These are phyloP conservation scores for Mus caroli DNA, from an alignment of 2,797 vertebrate genomes.

Conservation along the genomic window DNA sequence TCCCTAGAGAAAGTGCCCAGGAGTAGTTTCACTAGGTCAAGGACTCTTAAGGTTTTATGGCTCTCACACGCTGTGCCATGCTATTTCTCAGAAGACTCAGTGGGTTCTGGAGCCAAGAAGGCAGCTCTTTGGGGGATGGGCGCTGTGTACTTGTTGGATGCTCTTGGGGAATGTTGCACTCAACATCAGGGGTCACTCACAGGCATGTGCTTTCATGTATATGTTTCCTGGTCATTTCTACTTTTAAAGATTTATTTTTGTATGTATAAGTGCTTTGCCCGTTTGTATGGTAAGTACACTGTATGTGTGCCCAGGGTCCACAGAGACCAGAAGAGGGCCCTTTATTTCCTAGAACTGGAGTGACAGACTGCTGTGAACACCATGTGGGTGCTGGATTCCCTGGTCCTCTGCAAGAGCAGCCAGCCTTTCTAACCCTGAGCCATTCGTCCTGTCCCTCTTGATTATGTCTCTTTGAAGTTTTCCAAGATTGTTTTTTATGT, in stretches of 20 bases:
- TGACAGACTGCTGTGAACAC: background rate
- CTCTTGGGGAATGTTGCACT: background rate
- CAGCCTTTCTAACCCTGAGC: background rate
- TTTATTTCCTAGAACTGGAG: background rate
- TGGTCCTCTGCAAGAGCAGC: background rate
- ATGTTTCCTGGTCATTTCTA: conserved; percentile 36
- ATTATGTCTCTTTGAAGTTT: background rate
- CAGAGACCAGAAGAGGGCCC: background rate
- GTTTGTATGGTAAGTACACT: background rate
- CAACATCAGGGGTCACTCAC: background rate
- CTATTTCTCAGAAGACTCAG: conserved; percentile 17
- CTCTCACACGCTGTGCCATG: background rate
- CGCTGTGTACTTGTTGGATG: conserved; percentile 49
- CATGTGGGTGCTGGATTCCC: background rate
- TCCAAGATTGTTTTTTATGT: background rate
- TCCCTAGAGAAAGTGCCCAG: conserved; percentile 69
- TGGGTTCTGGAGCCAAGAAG: conserved; percentile 24
- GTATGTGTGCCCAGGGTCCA: background rate
- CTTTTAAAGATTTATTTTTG: background rate
- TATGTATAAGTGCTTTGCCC: background rate
- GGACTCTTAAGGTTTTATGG: conserved; percentile 66
- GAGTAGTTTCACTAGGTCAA: conserved; percentile 73
- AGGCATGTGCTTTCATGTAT: conserved; percentile 31
- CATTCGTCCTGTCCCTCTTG: background rate
- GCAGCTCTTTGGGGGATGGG: background rate